phyloP scores from a whole-genome alignment of 2,888 invertebrate genomes.

The Pseudococcus longispinus region DNA sequence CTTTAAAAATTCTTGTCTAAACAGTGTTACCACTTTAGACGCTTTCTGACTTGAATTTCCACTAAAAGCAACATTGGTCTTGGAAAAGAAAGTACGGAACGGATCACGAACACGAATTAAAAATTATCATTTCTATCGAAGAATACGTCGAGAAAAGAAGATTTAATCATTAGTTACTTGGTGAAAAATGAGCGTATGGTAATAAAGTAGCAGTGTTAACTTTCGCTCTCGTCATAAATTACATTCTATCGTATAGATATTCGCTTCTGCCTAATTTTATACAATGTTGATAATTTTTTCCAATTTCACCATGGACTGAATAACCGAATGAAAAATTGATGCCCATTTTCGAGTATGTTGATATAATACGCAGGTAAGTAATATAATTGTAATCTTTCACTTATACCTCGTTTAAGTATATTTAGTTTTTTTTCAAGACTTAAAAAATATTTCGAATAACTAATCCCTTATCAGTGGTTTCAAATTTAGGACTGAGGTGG shows the following conservation, averaged over 20 bases:
- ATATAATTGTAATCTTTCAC: not conserved
- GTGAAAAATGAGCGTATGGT: not conserved
- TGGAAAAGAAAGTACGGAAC: not conserved
- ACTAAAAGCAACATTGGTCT: not conserved
- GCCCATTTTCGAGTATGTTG: not conserved
- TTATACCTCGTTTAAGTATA: not conserved
- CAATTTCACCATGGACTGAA: not conserved
- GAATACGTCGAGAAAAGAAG: not conserved
- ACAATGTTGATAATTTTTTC: not conserved
- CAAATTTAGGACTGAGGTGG: too few relatives aligned
- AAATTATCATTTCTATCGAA: not conserved
- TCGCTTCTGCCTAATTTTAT: not conserved
- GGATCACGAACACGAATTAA: not conserved
- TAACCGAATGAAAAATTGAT: not conserved
- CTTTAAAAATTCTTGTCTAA: too few relatives aligned
- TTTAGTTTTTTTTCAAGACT: not conserved
- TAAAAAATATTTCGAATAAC: not conserved
- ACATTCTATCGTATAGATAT: not conserved
- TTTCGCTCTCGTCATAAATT: not conserved
- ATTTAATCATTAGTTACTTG: not conserved
- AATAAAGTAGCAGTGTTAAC: not conserved
- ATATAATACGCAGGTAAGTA: not conserved
- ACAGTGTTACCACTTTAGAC: too few relatives aligned
- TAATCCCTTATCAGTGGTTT: too few relatives aligned
- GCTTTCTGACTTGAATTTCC: too few relatives aligned